phyloP scores from a whole-genome alignment of 2,888 invertebrate species.

The Schizaphis graminum region DNA sequence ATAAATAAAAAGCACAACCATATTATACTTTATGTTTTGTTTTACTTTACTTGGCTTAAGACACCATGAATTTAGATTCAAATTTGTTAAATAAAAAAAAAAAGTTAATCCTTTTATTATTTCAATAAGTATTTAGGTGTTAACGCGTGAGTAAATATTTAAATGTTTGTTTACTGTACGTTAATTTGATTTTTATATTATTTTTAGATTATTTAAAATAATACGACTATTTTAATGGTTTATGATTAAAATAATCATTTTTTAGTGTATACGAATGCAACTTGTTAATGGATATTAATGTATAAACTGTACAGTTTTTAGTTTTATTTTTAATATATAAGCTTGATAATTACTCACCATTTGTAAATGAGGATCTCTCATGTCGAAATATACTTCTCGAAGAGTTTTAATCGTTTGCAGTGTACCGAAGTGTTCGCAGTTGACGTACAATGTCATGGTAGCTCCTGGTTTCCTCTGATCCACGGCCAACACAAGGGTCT shows the following conservation, averaged over 20 bases:
- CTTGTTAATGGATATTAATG: not conserved
- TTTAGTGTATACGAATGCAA: not conserved
- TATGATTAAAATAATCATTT: not conserved
- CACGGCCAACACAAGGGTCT: slow-evolving; percentile 75
- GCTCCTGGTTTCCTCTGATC: slow-evolving; percentile 75
- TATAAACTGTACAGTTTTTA: not conserved
- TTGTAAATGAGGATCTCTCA: slow-evolving; percentile 74
- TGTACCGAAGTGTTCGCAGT: slow-evolving; percentile 78
- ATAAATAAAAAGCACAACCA: not conserved
- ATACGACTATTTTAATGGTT: not conserved
- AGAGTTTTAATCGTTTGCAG: slow-evolving; percentile 75
- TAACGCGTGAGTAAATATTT: not conserved
- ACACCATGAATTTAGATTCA: not conserved
- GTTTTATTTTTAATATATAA: not conserved
- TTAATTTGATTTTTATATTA: not conserved
- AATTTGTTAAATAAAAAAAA: not conserved
- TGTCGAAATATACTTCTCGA: slow-evolving; percentile 75
- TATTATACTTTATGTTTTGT: not conserved
- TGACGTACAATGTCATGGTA: slow-evolving; percentile 77
- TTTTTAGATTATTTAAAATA: not conserved
- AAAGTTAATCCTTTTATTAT: not conserved
- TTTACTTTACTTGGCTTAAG: not conserved
- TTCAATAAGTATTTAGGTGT: not conserved
- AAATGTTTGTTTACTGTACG: not conserved
- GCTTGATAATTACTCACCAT: slow-evolving; percentile 73